Conservation (phyloP, 2,797 vertebrate species). For the Crenuchus spilurus region DNA sequence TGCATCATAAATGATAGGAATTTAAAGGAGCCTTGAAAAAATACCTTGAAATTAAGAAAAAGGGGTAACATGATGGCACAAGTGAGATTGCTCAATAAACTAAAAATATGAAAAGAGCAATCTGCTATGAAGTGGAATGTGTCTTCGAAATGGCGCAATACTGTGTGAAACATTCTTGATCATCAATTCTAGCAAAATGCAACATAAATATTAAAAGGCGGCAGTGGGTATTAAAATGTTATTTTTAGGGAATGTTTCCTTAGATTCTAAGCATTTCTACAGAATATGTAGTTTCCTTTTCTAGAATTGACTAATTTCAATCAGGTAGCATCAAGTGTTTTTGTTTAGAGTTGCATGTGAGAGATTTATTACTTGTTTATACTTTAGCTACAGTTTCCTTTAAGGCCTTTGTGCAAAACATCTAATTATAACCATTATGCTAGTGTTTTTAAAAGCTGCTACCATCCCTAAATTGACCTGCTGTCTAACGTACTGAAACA, state of each 20-base stretch:
- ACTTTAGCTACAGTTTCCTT: background rate
- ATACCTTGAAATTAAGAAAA: background rate
- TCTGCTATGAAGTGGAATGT: background rate
- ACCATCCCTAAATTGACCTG: constrained; percentile 7
- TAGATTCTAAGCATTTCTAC: constrained; percentile 6
- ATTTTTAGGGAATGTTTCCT: constrained; percentile 8
- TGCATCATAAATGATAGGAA: constrained; percentile 12
- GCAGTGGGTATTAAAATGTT: background rate
- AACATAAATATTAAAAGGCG: background rate
- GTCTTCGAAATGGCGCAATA: constrained; percentile 15
- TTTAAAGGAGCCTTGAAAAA: background rate
- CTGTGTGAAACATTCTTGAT: constrained; percentile 27
- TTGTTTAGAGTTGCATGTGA: background rate
- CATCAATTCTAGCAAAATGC: constrained; percentile 13
- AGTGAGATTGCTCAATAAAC: background rate
- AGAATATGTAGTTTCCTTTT: background rate
- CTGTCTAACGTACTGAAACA: constrained; percentile 14
- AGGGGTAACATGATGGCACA: background rate
- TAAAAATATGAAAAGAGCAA: background rate
- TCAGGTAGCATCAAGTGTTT: background rate
- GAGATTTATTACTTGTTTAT: background rate
- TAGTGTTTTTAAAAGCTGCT: constrained; percentile 6
- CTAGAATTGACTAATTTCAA: background rate
- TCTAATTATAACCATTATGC: background rate
- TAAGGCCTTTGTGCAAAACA: constrained; percentile 30